phyloP scores from a whole-genome alignment of 2,113 vertebrate genomes.

The Eudyptes chrysolophus region DNA sequence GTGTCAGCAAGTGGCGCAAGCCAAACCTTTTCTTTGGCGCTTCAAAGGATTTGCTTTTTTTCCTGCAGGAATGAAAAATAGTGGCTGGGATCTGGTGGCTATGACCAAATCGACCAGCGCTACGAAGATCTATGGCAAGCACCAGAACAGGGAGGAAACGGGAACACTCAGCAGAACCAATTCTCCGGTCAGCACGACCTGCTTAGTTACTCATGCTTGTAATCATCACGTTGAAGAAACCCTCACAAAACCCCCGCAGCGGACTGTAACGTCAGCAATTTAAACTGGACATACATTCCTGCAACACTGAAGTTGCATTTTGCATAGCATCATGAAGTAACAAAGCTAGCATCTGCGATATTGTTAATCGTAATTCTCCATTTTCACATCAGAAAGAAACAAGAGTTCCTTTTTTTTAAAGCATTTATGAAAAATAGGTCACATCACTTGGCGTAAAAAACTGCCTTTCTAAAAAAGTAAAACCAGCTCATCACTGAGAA shows the following conservation, averaged over 20 bases:
- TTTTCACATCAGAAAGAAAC: neutral
- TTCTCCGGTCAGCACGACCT: neutral
- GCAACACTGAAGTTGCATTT: neutral
- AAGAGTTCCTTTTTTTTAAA: neutral
- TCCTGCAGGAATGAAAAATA: neutral
- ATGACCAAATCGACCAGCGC: neutral
- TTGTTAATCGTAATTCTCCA: neutral
- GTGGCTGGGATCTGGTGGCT: neutral
- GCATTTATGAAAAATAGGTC: neutral
- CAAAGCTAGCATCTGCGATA: neutral
- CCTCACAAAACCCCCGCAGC: neutral
- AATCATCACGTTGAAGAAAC: neutral
- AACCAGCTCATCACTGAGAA: neutral
- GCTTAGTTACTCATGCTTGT: neutral
- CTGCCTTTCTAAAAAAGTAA: neutral
- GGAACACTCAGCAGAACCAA: neutral
- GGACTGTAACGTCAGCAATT: neutral
- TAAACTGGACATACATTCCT: neutral
- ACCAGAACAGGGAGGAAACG: neutral
- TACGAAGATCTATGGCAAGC: neutral
- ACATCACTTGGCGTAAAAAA: neutral
- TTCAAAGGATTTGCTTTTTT: neutral
- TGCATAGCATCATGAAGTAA: neutral
- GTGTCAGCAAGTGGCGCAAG: neutral
- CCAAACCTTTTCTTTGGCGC: neutral